Evolutionary conservation across 92 coral and sea anemone species (phyloP).

Genomic region (Bergia sp.): DNA sequence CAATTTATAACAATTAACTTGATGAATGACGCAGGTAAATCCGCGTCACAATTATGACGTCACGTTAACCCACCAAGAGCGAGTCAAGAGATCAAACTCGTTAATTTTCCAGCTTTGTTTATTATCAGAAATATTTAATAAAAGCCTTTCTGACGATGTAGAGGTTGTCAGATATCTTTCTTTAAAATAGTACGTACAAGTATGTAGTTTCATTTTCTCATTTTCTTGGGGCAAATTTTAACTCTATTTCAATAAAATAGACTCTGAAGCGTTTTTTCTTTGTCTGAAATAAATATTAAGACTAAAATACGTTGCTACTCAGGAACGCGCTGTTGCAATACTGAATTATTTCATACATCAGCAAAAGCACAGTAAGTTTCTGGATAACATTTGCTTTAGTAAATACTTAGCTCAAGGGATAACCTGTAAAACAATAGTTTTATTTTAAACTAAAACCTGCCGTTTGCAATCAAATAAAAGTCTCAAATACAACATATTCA

Average conservation of each 20-base stretch:
- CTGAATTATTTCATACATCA: not conserved
- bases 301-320: not conserved
- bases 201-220: not conserved
- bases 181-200: conserved; percentile 19
- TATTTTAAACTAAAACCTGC: conserved; percentile 1
- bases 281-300: conserved; percentile 8
- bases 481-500: not conserved
- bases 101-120: conserved; percentile 5
- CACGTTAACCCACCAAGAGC: not conserved
- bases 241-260: conserved; percentile 20
- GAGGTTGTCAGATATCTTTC: not conserved
- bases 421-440: not conserved
- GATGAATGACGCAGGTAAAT: conserved; percentile 12
- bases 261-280: not conserved
- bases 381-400: not conserved
- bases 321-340: not conserved
- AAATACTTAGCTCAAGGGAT: not conserved
- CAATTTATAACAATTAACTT: not conserved
- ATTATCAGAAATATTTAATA: conserved; percentile 27
- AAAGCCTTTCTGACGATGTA: conserved; percentile 3
- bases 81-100: not conserved
- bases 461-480: not conserved
- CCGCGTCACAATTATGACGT: conserved; percentile 5
- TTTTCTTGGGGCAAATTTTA: not conserved
- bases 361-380: not conserved